phyloP scores from a whole-genome alignment of 1,140 invertebrate genomes.

The Maconellicoccus hirsutus region DNA sequence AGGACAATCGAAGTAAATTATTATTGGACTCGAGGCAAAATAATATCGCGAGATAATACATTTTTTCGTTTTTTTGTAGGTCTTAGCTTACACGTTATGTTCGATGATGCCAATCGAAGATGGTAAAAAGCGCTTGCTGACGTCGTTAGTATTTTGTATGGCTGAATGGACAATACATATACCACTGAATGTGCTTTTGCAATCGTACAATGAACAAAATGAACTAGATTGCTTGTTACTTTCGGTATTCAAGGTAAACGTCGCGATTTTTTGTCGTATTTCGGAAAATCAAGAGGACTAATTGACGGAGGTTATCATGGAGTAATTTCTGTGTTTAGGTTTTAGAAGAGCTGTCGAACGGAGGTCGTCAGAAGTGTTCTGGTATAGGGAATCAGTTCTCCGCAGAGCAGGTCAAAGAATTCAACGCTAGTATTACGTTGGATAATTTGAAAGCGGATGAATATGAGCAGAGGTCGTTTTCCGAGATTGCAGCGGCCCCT shows the following conservation, averaged over 20 bases:
- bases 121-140: constrained; percentile 46
- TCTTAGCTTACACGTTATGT: constrained; percentile 45
- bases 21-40: constrained; percentile 35
- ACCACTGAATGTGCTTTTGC: constrained; percentile 33
- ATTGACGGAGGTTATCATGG: too few relatives aligned
- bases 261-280: neutral
- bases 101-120: constrained; percentile 42
- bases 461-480: constrained; percentile 19
- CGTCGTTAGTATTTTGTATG: constrained; percentile 75
- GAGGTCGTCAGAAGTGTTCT: constrained; percentile 26
- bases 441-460: constrained; percentile 47
- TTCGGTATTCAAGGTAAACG: constrained; percentile 45
- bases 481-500: constrained; percentile 22
- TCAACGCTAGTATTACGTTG: constrained; percentile 53
- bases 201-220: constrained; percentile 34
- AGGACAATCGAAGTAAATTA: constrained; percentile 54
- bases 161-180: constrained; percentile 86
- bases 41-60: neutral
- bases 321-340: constrained; percentile 31
- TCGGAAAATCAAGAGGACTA: neutral
- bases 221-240: constrained; percentile 42
- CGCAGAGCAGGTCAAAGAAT: constrained; percentile 42
- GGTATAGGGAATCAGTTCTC: constrained; percentile 30
- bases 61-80: constrained; percentile 35
- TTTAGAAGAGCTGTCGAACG: constrained; percentile 32